These are phyloP conservation scores for Atherinomorus stipes DNA, from an alignment of 2,113 vertebrate genomes.

Conservation along the genomic window DNA sequence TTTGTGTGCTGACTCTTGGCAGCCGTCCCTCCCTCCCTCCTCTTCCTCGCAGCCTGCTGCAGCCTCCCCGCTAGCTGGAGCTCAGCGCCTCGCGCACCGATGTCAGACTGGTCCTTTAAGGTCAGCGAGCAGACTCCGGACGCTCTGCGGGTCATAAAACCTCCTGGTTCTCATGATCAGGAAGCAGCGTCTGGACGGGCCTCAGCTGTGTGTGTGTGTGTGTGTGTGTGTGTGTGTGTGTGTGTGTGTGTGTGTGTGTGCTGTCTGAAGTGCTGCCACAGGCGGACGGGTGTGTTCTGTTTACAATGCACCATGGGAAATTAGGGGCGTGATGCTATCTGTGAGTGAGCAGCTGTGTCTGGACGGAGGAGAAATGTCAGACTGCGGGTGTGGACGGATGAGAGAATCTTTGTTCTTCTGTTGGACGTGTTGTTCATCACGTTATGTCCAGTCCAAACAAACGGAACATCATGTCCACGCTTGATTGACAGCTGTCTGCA, in stretches of 20 bases:
- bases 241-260: constrained; percentile 45
- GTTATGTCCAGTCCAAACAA: not conserved
- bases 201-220: constrained; percentile 52
- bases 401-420: constrained; percentile 51
- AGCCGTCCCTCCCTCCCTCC: too few species aligned
- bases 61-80: too few species aligned
- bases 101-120: constrained; percentile 24
- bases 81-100: not conserved
- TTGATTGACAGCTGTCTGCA: constrained; percentile 4
- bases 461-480: too few species aligned
- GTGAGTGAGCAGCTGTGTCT: constrained; percentile 35
- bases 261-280: constrained; percentile 66
- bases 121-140: constrained; percentile 38
- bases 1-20: too few species aligned
- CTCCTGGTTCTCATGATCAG: constrained; percentile 41
- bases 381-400: constrained; percentile 48
- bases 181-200: constrained; percentile 51
- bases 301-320: constrained; percentile 74
- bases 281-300: constrained; percentile 72
- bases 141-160: constrained; percentile 41
- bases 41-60: too few species aligned
- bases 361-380: constrained; percentile 46
- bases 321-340: constrained; percentile 60
- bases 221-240: constrained; percentile 47
- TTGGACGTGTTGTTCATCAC: constrained; percentile 2